Conservation (phyloP, 1,140 invertebrate genomes). For the Macrobrachium nipponense region DNA sequence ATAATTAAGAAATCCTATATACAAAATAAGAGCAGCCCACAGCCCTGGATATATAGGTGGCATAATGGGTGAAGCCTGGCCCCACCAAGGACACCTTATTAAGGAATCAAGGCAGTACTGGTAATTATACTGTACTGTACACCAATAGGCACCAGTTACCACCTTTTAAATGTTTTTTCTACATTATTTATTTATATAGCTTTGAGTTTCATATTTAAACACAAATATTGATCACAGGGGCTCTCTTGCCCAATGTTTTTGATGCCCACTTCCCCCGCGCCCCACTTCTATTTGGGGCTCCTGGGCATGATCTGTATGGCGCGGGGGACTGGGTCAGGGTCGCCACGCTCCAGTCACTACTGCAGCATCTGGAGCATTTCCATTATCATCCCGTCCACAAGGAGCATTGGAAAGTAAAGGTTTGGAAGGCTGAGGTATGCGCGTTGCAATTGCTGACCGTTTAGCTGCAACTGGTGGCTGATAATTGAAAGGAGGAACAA, state of each 20-base stretch:
- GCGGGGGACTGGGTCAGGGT: constrained; percentile 49
- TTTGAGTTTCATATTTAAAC: constrained; percentile 33
- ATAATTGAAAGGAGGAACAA: constrained; percentile 73
- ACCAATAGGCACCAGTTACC: constrained; percentile 39
- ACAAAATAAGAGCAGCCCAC: constrained; percentile 39
- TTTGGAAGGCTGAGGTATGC: constrained; percentile 64
- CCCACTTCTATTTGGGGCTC: constrained; percentile 48
- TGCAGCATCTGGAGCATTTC: constrained; percentile 54
- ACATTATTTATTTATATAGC: constrained; percentile 38
- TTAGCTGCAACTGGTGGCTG: constrained; percentile 66
- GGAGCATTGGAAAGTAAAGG: constrained; percentile 56
- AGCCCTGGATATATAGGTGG: constrained; percentile 35
- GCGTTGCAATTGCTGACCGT: constrained; percentile 49
- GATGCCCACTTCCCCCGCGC: constrained; percentile 29
- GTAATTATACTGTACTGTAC: constrained; percentile 22
- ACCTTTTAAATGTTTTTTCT: constrained; percentile 9
- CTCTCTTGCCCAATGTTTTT: constrained; percentile 36
- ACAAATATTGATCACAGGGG: constrained; percentile 43
- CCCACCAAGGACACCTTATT: constrained; percentile 31
- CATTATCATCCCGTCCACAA: constrained; percentile 62
- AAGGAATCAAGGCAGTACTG: constrained; percentile 15
- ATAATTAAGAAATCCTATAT: constrained; percentile 42
- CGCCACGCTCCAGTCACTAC: constrained; percentile 48
- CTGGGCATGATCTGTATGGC: constrained; percentile 35
- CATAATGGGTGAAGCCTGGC: constrained; percentile 43